Evolutionary conservation across 2,888 invertebrate species (phyloP).

Genomic region (Trimorus sp.): DNA sequence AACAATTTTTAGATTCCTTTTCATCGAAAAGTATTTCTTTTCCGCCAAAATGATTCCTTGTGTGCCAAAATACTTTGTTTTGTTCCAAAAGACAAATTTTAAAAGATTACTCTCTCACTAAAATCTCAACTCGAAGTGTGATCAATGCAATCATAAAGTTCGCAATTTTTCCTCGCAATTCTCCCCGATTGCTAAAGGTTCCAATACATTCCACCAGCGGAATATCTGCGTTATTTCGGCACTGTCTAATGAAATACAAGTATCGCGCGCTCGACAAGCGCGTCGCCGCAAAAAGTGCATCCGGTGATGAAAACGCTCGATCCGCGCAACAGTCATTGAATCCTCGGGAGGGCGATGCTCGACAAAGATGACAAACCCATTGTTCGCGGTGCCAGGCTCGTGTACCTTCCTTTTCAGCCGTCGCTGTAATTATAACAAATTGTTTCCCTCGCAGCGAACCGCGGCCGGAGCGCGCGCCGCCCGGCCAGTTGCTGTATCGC

Average conservation of each 20-base stretch:
- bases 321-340: slow-evolving; percentile 51
- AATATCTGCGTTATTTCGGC: slow-evolving; percentile 16
- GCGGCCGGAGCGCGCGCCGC: slow-evolving; percentile 53
- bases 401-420: slow-evolving; percentile 71
- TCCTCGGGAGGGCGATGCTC: slow-evolving; percentile 52
- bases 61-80: too few species aligned
- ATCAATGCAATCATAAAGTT: too few species aligned
- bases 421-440: slow-evolving; percentile 76
- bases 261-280: slow-evolving; percentile 26
- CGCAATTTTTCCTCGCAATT: too few species aligned
- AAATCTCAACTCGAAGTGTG: too few species aligned
- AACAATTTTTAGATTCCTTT: too few species aligned
- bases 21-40: too few species aligned
- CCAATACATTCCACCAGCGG: background rate
- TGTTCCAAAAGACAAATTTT: too few species aligned
- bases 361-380: slow-evolving; percentile 63
- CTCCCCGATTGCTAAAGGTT: too few species aligned
- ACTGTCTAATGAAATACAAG: slow-evolving; percentile 25
- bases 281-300: slow-evolving; percentile 31
- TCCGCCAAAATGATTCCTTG: too few species aligned
- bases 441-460: slow-evolving; percentile 64
- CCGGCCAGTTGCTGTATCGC: slow-evolving; percentile 53
- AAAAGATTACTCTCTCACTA: too few species aligned
- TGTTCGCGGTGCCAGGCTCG: slow-evolving; percentile 48
- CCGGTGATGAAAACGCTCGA: slow-evolving; percentile 49